Percentiles rank a stretch among this genome's conserved stretches.
phyloP scores from a whole-genome alignment of 2,797 vertebrate species.

The Arnoldichthys spilopterus region DNA sequence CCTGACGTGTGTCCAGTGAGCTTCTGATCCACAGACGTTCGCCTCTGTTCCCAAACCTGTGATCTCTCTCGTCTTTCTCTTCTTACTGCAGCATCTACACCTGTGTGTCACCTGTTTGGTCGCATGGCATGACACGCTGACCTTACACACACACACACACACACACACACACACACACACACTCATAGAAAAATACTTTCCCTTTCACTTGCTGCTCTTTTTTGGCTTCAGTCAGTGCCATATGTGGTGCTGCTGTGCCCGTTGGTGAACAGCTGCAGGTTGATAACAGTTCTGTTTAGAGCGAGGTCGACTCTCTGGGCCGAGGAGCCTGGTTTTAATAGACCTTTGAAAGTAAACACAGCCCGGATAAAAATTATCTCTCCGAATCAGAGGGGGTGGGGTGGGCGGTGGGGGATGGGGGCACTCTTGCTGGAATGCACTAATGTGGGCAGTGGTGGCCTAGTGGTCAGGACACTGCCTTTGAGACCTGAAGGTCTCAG shows the following conservation, averaged over 20 bases:
- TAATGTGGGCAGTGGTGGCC: too few species aligned
- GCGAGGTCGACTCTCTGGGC: constrained; percentile 61
- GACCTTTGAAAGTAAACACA: constrained; percentile 66
- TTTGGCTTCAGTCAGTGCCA: constrained; percentile 63
- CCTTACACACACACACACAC: too few species aligned
- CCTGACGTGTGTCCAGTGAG: too few species aligned
- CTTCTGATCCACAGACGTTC: too few species aligned
- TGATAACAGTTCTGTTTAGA: constrained; percentile 69
- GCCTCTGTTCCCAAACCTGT: too few species aligned
- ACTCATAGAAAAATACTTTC: background rate
- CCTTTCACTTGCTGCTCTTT: constrained; percentile 2
- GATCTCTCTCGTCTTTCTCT: too few species aligned
- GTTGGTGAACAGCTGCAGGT: constrained; percentile 67
- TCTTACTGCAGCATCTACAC: background rate
- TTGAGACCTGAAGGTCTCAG: too few species aligned
- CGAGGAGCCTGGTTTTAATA: constrained; percentile 73
- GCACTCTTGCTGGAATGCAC: background rate
- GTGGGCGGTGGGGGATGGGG: constrained; percentile 16
- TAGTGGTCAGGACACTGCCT: too few species aligned
- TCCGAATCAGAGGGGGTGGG: constrained; percentile 47
- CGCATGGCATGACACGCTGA: too few species aligned
- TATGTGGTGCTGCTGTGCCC: constrained; percentile 48
- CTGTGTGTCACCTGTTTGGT: too few species aligned
- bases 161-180: too few species aligned
- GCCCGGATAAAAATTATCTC: constrained; percentile 58